Percentiles rank a stretch among this genome's conserved stretches.
Conservation (phyloP, 2,113 vertebrate genomes). For the Castor canadensis region DNA sequence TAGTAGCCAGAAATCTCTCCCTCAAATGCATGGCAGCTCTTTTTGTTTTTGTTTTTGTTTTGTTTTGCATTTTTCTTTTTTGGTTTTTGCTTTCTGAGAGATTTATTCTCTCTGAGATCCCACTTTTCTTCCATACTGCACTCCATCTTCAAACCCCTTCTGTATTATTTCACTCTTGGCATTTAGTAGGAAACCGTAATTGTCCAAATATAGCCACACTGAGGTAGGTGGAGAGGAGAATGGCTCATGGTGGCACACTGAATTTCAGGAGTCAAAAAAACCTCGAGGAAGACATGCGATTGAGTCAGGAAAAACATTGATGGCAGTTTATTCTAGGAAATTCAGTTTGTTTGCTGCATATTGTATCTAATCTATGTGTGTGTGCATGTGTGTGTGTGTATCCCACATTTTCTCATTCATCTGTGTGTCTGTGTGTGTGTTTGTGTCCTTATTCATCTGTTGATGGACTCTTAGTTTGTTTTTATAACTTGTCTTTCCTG, state of each 20-base stretch:
- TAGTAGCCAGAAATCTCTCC: background rate
- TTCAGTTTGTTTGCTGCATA: background rate
- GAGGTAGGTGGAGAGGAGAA: background rate
- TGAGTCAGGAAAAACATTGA: background rate
- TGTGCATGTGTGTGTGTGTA: accelerated
- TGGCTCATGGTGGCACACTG: accelerated
- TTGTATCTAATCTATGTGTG: background rate
- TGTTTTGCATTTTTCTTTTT: too few species aligned
- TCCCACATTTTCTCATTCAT: background rate
- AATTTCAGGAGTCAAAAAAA: background rate
- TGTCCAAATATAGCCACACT: background rate
- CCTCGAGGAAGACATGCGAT: background rate
- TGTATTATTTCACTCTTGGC: background rate
- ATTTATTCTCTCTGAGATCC: background rate
- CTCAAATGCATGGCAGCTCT: background rate
- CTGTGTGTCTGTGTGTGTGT: background rate
- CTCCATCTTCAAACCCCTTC: background rate
- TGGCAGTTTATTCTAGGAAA: background rate
- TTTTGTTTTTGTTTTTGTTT: background rate
- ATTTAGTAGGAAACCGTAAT: background rate
- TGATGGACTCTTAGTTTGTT: background rate
- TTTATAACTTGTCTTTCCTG: background rate
- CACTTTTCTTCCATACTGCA: background rate
- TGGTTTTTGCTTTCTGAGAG: background rate
- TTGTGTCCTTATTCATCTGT: background rate